Percentiles rank a stretch among this genome's conserved stretches.
phyloP scores from a whole-genome alignment of 2,113 vertebrate species.

The Daubentonia madagascariensis region DNA sequence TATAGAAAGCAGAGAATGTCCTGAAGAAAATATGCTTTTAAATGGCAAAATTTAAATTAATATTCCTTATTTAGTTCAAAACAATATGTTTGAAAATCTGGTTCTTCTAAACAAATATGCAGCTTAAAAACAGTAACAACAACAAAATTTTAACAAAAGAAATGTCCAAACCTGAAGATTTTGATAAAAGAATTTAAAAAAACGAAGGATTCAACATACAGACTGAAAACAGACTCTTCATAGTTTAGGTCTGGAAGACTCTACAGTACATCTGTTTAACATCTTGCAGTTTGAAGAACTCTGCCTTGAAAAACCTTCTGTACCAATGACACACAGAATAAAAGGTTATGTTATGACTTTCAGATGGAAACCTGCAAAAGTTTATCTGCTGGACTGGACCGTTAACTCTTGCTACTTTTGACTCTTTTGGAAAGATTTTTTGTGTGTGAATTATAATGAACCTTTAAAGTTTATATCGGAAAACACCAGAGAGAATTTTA shows the following conservation, averaged over 20 bases:
- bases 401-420: constrained; percentile 79
- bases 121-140: constrained; percentile 29
- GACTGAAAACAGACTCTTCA: constrained; percentile 80
- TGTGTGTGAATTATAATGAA: constrained; percentile 53
- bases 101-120: constrained; percentile 36
- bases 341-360: constrained; percentile 86
- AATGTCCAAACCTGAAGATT: constrained; percentile 56
- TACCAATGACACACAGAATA: constrained; percentile 81
- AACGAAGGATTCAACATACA: constrained; percentile 67
- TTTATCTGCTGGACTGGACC: constrained; percentile 77
- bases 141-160: constrained; percentile 68
- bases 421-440: constrained; percentile 55
- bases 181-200: constrained; percentile 77
- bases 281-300: constrained; percentile 84
- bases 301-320: constrained; percentile 82
- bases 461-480: constrained; percentile 29
- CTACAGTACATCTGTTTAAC: constrained; percentile 84
- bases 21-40: constrained; percentile 59
- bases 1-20: constrained; percentile 48
- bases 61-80: constrained; percentile 38
- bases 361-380: constrained; percentile 84
- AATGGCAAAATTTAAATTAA: constrained; percentile 42
- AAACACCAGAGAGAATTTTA: constrained; percentile 48
- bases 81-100: constrained; percentile 37
- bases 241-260: constrained; percentile 81